These are phyloP conservation scores for Melanostigma gelatinosum DNA, from an alignment of 2,113 vertebrate species.

Conservation along the genomic window DNA sequence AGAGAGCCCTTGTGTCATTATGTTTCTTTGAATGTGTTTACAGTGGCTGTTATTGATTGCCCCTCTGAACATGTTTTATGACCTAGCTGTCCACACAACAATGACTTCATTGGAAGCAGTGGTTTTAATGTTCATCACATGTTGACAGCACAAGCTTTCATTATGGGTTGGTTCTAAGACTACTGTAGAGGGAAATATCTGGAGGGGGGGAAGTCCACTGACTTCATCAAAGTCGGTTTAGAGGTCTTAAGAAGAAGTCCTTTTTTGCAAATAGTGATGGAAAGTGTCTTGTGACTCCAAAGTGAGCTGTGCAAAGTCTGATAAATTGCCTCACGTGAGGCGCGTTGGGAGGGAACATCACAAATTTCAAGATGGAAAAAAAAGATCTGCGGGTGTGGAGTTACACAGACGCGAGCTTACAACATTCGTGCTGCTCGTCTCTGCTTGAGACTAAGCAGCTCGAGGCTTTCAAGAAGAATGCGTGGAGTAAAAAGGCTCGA, in stretches of 20 bases:
- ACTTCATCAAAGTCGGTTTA: background rate
- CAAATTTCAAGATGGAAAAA: background rate
- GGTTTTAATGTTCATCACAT: background rate
- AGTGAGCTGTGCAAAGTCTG: background rate
- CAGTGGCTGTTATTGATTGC: background rate
- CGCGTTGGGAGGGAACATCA: background rate
- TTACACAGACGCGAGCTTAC: background rate
- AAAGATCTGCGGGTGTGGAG: background rate
- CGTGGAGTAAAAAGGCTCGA: background rate
- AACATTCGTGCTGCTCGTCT: no score
- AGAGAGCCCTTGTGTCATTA: background rate
- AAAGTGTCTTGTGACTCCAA: background rate
- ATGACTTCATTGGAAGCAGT: background rate
- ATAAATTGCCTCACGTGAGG: background rate
- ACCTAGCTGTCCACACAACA: background rate
- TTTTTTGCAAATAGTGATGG: background rate
- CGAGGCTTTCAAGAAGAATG: background rate
- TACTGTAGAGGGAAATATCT: background rate
- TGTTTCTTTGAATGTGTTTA: background rate
- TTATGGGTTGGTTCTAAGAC: background rate
- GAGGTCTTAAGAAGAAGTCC: background rate
- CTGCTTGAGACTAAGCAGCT: no score
- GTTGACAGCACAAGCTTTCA: background rate
- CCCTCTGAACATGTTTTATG: background rate
- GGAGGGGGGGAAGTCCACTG: background rate